Conservation (phyloP, 1,140 invertebrate genomes). For the Magallana ariakensis region DNA sequence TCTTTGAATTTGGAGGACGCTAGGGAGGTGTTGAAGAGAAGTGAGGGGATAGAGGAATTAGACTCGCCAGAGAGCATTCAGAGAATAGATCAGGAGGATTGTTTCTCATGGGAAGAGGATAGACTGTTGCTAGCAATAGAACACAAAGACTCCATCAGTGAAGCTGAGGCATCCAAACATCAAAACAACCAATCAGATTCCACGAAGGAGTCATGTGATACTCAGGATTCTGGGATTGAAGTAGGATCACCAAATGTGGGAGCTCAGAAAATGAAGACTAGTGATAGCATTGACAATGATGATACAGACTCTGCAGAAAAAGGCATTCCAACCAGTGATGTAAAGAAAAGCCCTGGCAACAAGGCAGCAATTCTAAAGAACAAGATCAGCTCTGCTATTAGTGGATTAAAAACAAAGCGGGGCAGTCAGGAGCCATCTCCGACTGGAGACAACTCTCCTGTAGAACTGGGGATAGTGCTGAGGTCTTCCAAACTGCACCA, state of each 20-base stretch:
- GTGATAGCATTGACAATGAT: slow-evolving; percentile 5
- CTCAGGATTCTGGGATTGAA: slow-evolving; percentile 13
- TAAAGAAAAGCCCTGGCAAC: slow-evolving; percentile 51
- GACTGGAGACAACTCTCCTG: neutral
- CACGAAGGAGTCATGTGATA: slow-evolving; percentile 22
- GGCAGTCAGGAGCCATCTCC: neutral
- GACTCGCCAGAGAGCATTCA: slow-evolving; percentile 76
- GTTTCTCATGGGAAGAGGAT: slow-evolving; percentile 77
- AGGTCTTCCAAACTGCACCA: slow-evolving; percentile 70
- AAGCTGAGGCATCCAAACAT: slow-evolving; percentile 28
- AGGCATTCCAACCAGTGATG: neutral
- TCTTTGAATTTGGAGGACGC: slow-evolving; percentile 53
- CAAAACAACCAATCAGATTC: neutral
- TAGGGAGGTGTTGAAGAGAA: slow-evolving; percentile 45
- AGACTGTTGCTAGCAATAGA: slow-evolving; percentile 72
- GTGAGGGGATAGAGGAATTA: slow-evolving; percentile 73
- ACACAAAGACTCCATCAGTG: slow-evolving; percentile 32
- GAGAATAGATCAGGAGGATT: slow-evolving; percentile 76
- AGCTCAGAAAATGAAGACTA: neutral
- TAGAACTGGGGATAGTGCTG: slow-evolving; percentile 40
- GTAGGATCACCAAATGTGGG: neutral
- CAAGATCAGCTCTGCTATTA: slow-evolving; percentile 66
- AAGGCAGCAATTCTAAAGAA: slow-evolving; percentile 67
- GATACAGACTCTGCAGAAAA: neutral
- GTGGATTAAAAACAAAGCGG: slow-evolving; percentile 21